Percentiles rank a stretch among this genome's conserved stretches.
Conservation (phyloP, 2,113 vertebrate species). For the Brachypteracias leptosomus region DNA sequence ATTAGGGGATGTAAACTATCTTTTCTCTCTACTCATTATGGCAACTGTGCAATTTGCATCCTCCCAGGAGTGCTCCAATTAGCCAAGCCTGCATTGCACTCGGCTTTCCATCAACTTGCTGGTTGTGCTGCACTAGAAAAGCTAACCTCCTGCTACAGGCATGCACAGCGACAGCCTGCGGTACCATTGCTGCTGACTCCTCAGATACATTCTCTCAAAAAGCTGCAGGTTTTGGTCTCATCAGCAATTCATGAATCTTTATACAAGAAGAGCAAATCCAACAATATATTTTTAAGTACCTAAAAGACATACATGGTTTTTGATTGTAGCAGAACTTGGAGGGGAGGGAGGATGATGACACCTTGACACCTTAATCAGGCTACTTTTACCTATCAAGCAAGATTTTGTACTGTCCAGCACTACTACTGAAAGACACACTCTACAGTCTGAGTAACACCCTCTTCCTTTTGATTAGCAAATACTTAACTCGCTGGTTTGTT, state of each 20-base stretch:
- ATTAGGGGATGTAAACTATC: conserved; percentile 58
- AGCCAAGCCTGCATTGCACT: conserved; percentile 38
- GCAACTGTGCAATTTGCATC: conserved; percentile 53
- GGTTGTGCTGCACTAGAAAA: neutral
- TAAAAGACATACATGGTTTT: neutral
- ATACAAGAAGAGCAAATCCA: neutral
- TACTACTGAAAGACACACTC: neutral
- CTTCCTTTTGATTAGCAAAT: neutral
- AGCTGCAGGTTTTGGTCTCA: conserved; percentile 55
- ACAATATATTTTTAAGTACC: neutral
- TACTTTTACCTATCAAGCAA: neutral
- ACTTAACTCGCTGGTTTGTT: neutral
- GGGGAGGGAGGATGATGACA: no score
- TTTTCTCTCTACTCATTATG: conserved; percentile 60
- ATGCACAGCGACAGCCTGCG: conserved; percentile 14
- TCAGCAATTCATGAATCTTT: conserved; percentile 45
- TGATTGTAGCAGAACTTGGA: neutral
- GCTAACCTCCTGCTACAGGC: neutral
- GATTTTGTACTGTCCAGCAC: neutral
- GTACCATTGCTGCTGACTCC: conserved; percentile 13
- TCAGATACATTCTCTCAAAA: conserved; percentile 51
- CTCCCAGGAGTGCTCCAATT: conserved; percentile 66
- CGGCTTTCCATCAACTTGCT: conserved; percentile 49
- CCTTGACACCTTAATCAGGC: neutral
- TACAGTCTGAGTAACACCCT: neutral